Evolutionary conservation across 2,888 invertebrate genomes (phyloP), one percentile per base, ranked within the genome.

Genomic region (Drosophila atripex): DNA sequence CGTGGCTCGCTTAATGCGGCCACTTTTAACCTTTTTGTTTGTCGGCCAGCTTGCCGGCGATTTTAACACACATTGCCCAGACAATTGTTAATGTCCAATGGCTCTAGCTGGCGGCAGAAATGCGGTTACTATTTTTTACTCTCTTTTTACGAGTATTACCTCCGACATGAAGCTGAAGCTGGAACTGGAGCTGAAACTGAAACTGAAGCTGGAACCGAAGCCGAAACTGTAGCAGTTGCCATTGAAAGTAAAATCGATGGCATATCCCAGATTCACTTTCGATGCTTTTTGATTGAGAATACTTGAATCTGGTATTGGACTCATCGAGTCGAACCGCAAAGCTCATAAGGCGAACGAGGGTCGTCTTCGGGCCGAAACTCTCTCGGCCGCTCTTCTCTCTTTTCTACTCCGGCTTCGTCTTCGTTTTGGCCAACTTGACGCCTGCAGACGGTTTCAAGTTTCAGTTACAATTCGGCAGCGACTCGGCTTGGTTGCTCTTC

Each of bases 381-480:
- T 64, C 64, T 64, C 53, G 14, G n/a, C 58, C 56, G 69, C 57
- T 71, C 79, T 61, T 69, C 51, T 38, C 21, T 32, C 45, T 60
- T 56, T 57, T 56, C 41, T 50, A 50, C 49, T 43, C 51, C 39
- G 49, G 63, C 50, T 64, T 39, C 45, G 57, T 56, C 47, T 64
- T 45, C 54, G 47, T 59, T 38, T 49, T 73, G 70, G 73, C 73
- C 60, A 77, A 71, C 65, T 69, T 54, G 65, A 58, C 43, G 54
- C 61, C 70, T 66, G 63, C 38, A 52, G 35, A 57, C 78, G 75
- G 73, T 75, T 70, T 63, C 74, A 79, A 88, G 78, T 89, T 86
- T 90, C 87, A 90, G 89, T 90, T 89, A 79, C 75, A 80, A 74
- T 68, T 78, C 77, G 83, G 82, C 88, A 78, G 86, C 86, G 88